These are phyloP conservation scores for Protaetia brevitarsis DNA, from an alignment of 1,140 invertebrate genomes.

Conservation along the genomic window DNA sequence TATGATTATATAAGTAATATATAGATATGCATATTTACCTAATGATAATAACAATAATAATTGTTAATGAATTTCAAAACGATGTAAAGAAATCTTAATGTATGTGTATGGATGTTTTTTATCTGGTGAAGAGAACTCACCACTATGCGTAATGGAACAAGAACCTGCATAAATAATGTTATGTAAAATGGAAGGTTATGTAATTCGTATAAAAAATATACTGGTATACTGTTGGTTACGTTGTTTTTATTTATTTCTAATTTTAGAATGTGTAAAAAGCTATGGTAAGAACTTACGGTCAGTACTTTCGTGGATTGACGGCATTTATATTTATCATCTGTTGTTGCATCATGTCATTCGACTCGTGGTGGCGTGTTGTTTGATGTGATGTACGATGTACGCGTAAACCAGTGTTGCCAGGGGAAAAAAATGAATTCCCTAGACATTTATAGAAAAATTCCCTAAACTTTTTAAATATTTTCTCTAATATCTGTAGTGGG, in stretches of 20 bases:
- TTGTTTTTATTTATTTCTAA: neutral
- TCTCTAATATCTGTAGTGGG: too few relatives aligned
- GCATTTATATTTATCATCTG: too few relatives aligned
- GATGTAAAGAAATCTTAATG: neutral
- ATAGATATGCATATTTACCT: neutral
- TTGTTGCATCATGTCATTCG: too few relatives aligned
- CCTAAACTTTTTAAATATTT: too few relatives aligned
- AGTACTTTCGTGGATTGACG: too few relatives aligned
- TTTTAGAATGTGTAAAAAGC: too few relatives aligned
- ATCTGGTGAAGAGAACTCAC: neutral
- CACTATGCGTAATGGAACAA: neutral
- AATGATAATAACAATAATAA: constrained; percentile 6
- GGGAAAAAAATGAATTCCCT: too few relatives aligned
- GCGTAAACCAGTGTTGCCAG: too few relatives aligned
- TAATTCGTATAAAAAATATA: constrained; percentile 13
- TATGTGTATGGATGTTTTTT: neutral
- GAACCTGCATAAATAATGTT: neutral
- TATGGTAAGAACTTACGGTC: too few relatives aligned
- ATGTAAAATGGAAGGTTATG: constrained; percentile 6
- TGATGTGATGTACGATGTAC: too few relatives aligned
- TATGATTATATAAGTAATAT: neutral
- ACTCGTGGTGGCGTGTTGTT: too few relatives aligned
- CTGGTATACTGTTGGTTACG: neutral
- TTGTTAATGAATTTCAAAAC: constrained; percentile 1
- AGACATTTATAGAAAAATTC: too few relatives aligned